A percentile compares a stretch with the other conserved stretches of the same genome.
Evolutionary conservation across 2,888 invertebrate genomes (phyloP).

Genomic region (Agrypnus murinus): DNA sequence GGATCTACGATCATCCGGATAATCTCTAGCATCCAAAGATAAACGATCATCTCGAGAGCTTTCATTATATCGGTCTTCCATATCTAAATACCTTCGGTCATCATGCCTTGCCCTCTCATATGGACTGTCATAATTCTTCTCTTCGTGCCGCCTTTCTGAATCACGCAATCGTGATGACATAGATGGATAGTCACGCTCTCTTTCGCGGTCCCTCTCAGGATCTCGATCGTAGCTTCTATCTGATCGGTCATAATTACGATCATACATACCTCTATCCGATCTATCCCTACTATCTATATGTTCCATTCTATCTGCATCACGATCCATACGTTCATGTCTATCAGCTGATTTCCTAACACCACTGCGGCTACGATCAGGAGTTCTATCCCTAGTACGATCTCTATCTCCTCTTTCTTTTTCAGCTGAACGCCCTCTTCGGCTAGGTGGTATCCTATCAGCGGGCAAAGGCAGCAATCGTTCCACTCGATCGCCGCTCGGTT

Average conservation of each 20-base stretch:
- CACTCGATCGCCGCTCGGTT: constrained; percentile 74
- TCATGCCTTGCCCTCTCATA: constrained; percentile 64
- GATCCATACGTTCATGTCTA: constrained; percentile 60
- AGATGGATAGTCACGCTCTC: constrained; percentile 64
- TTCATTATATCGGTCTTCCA: constrained; percentile 67
- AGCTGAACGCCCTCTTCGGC: constrained; percentile 72
- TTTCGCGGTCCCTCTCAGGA: constrained; percentile 65
- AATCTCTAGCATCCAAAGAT: constrained; percentile 62
- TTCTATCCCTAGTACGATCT: constrained; percentile 71
- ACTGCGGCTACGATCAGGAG: constrained; percentile 54
- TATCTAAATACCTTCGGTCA: constrained; percentile 65
- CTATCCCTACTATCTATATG: constrained; percentile 46
- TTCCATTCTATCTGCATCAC: constrained; percentile 44
- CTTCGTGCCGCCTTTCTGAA: constrained; percentile 64
- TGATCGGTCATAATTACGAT: constrained; percentile 62
- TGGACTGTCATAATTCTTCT: constrained; percentile 69
- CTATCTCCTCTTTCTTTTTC: constrained; percentile 74
- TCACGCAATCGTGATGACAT: constrained; percentile 63
- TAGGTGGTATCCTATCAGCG: constrained; percentile 76
- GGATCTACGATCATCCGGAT: constrained; percentile 66
- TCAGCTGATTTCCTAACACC: constrained; percentile 59
- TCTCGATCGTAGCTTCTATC: constrained; percentile 66
- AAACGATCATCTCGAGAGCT: constrained; percentile 65
- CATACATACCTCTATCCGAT: constrained; percentile 56
- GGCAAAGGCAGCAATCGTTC: constrained; percentile 79